phyloP scores from a whole-genome alignment of 1,140 invertebrate genomes.

The Cyclargus thomasi region DNA sequence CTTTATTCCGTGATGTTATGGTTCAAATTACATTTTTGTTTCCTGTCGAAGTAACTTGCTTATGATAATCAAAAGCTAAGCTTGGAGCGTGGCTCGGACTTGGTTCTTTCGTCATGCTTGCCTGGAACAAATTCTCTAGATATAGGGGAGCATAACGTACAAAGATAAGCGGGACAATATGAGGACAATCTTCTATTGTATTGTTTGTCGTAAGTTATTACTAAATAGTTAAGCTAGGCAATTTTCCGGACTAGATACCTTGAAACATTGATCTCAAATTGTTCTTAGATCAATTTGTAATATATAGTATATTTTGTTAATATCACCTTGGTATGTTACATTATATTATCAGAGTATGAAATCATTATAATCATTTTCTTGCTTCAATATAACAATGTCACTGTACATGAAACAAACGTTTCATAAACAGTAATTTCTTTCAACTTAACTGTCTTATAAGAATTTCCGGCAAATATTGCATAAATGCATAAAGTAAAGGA shows the following conservation, averaged over 20 bases:
- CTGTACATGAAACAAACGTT: no score
- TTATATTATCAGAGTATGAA: no score
- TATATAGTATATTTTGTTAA: no score
- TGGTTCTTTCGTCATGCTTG: conserved; percentile 63
- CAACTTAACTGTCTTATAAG: no score
- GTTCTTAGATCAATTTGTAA: no score
- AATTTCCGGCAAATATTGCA: no score
- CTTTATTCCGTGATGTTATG: background rate
- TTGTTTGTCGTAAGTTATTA: background rate
- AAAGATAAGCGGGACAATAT: conserved; percentile 25
- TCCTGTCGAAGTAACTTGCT: conserved; percentile 23
- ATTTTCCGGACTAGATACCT: background rate
- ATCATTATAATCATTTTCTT: no score
- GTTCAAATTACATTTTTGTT: conserved; percentile 10
- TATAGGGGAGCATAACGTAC: conserved; percentile 42
- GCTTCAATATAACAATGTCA: no score
- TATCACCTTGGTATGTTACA: no score
- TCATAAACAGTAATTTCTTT: no score
- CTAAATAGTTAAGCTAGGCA: background rate
- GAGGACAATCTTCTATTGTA: conserved; percentile 3
- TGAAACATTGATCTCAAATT: background rate
- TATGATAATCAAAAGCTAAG: conserved; percentile 44
- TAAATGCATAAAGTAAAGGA: background rate
- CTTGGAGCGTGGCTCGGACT: conserved; percentile 54
- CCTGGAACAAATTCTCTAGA: conserved; percentile 66